Evolutionary conservation across 2,797 vertebrate genomes (phyloP), one percentile per base, ranked within the genome.

Genomic region (Rhinogobio ventralis): DNA sequence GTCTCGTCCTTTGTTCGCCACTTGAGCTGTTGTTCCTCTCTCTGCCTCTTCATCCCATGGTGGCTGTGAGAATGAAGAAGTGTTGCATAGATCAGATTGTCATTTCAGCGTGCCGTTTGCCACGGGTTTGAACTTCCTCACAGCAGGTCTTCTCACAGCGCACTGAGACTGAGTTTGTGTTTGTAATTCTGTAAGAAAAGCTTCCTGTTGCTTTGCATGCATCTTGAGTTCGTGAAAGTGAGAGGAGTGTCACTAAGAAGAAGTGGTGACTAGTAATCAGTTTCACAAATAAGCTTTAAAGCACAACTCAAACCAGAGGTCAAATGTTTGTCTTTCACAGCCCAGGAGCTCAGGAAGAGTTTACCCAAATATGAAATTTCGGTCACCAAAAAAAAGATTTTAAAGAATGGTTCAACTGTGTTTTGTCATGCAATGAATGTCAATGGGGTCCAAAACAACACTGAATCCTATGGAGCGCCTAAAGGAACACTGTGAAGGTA

Each of bases 71-170:
- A 91, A 85, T 75, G 88, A 78, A 76, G 60, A 84, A 86, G 89
- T 92, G 91, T 91, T 88, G 89, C 79, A 82, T 90, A 89, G 87
- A 93, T 93, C 85, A 91, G 92, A 93, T 94, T 93, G 90, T 92
- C 90, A 91, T 93, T 92, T 73, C 46, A 51, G 23, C 15, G 39
- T 19, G 23, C 71, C 3, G 45, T 28, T 79, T 85, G 60, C 67
- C 83, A 78, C 45, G 51, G 76, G 57, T 64, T 64, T 78, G 36
- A 72, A 68, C 78, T 77, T 84, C 64, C 82, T 75, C 33, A 60
- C 74, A 68, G 49, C 30, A 68, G 67, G 55, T 36, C n/a, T 33
- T 39, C 36, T 42, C 64, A 46, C 55, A 20, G 30, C 20, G 3
- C 10, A 25, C 75, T n/a, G 28, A 69, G 64, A 62, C 28, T 78